Percentiles rank a stretch among this genome's conserved stretches.
Conservation (phyloP, 2,888 invertebrate species). For the Plebejus melissa region DNA sequence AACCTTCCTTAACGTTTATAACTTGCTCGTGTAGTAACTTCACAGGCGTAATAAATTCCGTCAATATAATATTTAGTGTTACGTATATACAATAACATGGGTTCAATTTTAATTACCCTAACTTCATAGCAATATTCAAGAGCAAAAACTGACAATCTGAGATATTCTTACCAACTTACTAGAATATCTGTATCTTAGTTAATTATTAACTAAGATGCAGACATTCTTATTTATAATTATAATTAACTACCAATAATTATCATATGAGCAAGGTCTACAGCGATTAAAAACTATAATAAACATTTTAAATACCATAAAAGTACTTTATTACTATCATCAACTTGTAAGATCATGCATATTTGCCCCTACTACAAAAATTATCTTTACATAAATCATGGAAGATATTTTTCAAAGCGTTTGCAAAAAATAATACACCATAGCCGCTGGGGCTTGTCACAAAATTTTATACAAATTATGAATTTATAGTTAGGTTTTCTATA, state of each 20-base stretch:
- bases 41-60: background rate
- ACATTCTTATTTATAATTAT: no score
- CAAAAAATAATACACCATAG: background rate
- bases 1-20: background rate
- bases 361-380: background rate
- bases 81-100: background rate
- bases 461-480: background rate
- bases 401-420: background rate
- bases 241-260: no score
- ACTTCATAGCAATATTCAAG: background rate
- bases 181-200: no score
- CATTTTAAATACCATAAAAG: no score
- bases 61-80: slow-evolving; percentile 15
- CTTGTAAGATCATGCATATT: background rate
- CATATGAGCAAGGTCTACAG: no score
- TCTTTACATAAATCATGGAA: background rate
- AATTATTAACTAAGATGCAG: no score
- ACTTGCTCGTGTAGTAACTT: background rate
- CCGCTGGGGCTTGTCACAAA: no score
- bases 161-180: no score
- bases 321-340: no score
- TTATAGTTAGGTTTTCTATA: background rate
- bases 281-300: no score
- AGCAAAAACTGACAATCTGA: slow-evolving; percentile 1
- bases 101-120: background rate